A percentile compares a stretch with the other conserved stretches of the same genome.
These are phyloP conservation scores for Eupithecia vulgata DNA, from an alignment of 2,888 invertebrate species.

Conservation along the genomic window DNA sequence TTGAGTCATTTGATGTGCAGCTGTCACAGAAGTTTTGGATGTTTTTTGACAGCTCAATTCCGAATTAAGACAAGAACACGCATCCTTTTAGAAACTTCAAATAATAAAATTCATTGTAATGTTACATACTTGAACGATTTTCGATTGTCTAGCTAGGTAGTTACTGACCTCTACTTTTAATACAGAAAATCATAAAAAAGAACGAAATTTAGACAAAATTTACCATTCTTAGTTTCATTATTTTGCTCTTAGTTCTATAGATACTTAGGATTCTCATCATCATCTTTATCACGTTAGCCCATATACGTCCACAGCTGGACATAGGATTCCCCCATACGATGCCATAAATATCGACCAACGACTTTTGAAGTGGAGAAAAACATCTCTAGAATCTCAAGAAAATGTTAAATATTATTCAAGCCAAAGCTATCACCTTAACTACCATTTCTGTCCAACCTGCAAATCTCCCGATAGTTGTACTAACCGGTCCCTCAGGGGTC, in stretches of 20 bases:
- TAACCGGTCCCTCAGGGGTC: conserved; percentile 72
- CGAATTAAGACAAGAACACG: not conserved
- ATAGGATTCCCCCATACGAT: not conserved
- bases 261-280: not conserved
- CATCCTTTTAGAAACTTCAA: not conserved
- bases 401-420: not conserved
- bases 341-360: not conserved
- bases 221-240: not conserved
- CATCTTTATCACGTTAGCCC: not conserved
- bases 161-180: too few species aligned
- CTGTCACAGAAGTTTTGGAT: conserved; percentile 5
- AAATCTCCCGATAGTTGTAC: conserved; percentile 56
- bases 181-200: too few species aligned
- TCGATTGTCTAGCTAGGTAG: too few species aligned
- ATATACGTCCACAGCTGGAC: not conserved
- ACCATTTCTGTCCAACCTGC: conserved; percentile 39
- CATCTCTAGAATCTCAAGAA: not conserved
- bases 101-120: not conserved
- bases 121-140: too few species aligned
- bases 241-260: not conserved
- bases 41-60: conserved; percentile 1
- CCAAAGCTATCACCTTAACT: not conserved
- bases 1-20: conserved; percentile 10
- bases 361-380: not conserved
- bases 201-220: too few species aligned